A percentile compares a stretch with the other conserved stretches of the same genome.
These are phyloP conservation scores for Pocillopora grandis DNA, from an alignment of 92 coral and sea anemone species.

Conservation along the genomic window DNA sequence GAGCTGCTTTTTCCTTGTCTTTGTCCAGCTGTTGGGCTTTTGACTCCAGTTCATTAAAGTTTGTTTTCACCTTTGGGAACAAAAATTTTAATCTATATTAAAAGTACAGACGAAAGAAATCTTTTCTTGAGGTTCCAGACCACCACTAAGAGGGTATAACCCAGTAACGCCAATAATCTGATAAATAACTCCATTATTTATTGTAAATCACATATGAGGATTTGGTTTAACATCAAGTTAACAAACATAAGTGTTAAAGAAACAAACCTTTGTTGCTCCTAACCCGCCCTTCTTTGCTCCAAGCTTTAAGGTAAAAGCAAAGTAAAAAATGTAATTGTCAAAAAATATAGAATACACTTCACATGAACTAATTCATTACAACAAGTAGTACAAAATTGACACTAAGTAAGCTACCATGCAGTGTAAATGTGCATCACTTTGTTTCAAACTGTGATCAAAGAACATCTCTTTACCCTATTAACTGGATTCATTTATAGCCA, in stretches of 20 bases:
- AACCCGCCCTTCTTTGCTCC: constrained; percentile 95
- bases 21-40: constrained; percentile 86
- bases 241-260: neutral
- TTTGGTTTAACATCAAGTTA: neutral
- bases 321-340: neutral
- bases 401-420: too few relatives aligned
- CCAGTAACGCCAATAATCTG: too few relatives aligned
- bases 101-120: too few relatives aligned
- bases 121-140: too few relatives aligned
- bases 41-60: constrained; percentile 88
- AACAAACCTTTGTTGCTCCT: constrained; percentile 90
- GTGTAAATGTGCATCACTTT: too few relatives aligned
- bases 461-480: too few relatives aligned
- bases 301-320: constrained; percentile 58
- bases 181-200: too few relatives aligned
- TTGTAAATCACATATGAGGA: neutral
- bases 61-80: constrained; percentile 73
- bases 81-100: neutral
- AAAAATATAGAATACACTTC: neutral
- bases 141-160: too few relatives aligned
- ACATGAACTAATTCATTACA: neutral
- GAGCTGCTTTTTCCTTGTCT: constrained; percentile 72
- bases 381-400: too few relatives aligned
- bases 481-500: too few relatives aligned
- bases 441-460: too few relatives aligned